Conservation (phyloP, 2,888 invertebrate species). For the Coelinius sp. region DNA sequence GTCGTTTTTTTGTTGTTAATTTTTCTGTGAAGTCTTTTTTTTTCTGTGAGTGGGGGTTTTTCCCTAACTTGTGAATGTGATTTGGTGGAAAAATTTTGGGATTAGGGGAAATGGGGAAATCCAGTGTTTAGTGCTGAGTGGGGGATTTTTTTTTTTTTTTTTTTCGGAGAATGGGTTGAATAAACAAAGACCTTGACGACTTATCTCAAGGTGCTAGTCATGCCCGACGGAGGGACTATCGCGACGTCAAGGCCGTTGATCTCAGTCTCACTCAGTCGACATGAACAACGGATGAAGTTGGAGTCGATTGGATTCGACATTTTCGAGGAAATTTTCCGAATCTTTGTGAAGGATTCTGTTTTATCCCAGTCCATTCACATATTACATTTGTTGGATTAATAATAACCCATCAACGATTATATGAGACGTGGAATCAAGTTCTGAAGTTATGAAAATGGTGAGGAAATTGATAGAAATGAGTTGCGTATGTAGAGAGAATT, state of each 20-base stretch:
- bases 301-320: background rate
- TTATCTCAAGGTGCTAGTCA: slow-evolving; percentile 1
- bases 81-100: too few relatives aligned
- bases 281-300: background rate
- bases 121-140: background rate
- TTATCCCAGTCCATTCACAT: background rate
- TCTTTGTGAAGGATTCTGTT: background rate
- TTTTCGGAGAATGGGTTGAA: background rate
- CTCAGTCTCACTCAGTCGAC: too few relatives aligned
- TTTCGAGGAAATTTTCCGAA: background rate
- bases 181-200: background rate
- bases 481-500: background rate
- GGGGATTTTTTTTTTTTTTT: background rate
- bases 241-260: background rate
- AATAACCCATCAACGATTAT: background rate
- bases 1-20: too few relatives aligned
- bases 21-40: background rate
- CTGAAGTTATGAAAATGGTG: background rate
- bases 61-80: background rate
- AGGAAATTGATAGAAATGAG: background rate
- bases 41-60: background rate
- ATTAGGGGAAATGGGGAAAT: background rate
- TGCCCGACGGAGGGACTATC: background rate
- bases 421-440: background rate
- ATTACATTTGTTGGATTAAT: background rate